phyloP scores from a whole-genome alignment of 1,140 invertebrate species.

The Zaprionus capensis region DNA sequence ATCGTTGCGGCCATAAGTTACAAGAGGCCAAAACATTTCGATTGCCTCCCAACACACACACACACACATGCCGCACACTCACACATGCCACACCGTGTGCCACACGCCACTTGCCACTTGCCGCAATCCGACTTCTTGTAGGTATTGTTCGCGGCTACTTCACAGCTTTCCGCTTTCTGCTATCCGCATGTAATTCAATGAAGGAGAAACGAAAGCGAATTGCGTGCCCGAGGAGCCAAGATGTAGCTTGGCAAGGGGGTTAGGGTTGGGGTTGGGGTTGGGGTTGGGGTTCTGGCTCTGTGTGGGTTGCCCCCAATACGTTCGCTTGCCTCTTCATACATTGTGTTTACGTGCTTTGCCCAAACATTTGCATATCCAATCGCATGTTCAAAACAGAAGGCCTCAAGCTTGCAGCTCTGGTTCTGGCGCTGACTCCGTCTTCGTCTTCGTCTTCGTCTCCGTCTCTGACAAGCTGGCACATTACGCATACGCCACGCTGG shows the following conservation, averaged over 20 bases:
- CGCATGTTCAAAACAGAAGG: conserved; percentile 29
- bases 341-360: conserved; percentile 34
- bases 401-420: background rate
- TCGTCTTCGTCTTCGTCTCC: background rate
- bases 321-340: conserved; percentile 6
- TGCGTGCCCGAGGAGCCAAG: background rate
- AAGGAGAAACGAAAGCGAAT: conserved; percentile 26
- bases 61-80: background rate
- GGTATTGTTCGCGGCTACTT: conserved; percentile 30
- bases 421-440: background rate
- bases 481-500: conserved; percentile 45
- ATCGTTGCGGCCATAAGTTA: conserved; percentile 17
- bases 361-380: conserved; percentile 53
- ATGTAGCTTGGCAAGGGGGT: background rate
- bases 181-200: conserved; percentile 39
- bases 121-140: conserved; percentile 27
- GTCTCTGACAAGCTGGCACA: conserved; percentile 16
- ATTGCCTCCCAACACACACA: conserved; percentile 13
- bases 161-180: conserved; percentile 32
- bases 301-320: background rate
- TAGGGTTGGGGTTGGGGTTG: background rate
- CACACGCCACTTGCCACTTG: conserved; percentile 1
- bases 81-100: background rate
- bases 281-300: background rate
- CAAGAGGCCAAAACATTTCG: conserved; percentile 11